Percentiles rank a stretch among this genome's conserved stretches.
Evolutionary conservation across 2,888 invertebrate genomes (phyloP).

Genomic region (Harpagoxenus sublaevis): DNA sequence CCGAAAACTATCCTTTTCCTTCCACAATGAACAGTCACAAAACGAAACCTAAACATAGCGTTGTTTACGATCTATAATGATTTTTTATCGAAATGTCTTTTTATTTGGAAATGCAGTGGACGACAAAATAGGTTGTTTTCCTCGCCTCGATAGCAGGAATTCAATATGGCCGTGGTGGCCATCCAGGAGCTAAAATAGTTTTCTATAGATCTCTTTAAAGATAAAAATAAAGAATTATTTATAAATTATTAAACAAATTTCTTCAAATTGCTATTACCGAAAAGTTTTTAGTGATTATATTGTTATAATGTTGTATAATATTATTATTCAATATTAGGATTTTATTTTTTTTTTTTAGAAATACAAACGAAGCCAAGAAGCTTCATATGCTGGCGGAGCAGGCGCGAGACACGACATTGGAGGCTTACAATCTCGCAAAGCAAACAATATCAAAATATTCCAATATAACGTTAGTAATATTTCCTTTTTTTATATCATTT

Average conservation of each 20-base stretch:
- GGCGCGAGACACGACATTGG: conserved; percentile 93
- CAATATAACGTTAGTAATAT: conserved; percentile 89
- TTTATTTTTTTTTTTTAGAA: conserved; percentile 82
- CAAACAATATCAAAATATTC: conserved; percentile 92
- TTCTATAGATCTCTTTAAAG: not conserved
- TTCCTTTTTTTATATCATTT: conserved; percentile 33
- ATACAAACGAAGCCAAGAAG: conserved; percentile 90
- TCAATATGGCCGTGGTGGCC: no score
- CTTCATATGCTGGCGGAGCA: conserved; percentile 92
- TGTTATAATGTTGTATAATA: not conserved
- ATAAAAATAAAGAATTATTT: not conserved
- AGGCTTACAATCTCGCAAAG: conserved; percentile 93
- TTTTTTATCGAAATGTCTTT: no score
- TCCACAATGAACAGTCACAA: no score
- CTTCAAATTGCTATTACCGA: not conserved
- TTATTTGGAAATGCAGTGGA: no score
- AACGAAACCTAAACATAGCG: no score
- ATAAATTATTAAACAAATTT: conserved; percentile 16
- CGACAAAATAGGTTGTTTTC: no score
- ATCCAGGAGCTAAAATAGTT: no score
- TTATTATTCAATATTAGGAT: conserved; percentile 52
- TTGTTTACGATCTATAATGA: no score
- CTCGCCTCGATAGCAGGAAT: no score
- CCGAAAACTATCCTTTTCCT: no score
- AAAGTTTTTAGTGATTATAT: not conserved